These are phyloP conservation scores for Aplochiton taeniatus DNA, from an alignment of 2,797 vertebrate genomes.

Conservation along the genomic window DNA sequence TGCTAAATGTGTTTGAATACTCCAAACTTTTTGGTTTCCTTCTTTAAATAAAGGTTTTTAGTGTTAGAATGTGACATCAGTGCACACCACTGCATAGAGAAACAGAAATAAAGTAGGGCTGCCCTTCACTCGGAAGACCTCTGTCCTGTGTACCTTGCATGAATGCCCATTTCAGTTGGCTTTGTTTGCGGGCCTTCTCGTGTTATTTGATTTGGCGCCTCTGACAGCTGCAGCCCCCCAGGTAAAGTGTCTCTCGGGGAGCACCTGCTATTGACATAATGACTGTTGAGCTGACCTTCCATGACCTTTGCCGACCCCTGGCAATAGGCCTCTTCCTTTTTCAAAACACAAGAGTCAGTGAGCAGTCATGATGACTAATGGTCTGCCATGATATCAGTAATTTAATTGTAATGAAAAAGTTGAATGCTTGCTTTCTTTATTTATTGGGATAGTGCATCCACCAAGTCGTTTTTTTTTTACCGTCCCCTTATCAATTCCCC, in stretches of 20 bases:
- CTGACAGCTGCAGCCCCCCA: background rate
- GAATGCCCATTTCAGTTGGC: background rate
- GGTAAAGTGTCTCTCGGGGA: background rate
- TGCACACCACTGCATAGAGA: too few species aligned
- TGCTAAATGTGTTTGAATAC: too few species aligned
- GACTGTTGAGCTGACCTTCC: background rate
- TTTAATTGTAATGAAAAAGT: too few species aligned
- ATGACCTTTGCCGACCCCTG: background rate
- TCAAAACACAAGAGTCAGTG: background rate
- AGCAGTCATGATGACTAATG: conserved; percentile 25
- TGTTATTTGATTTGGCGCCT: background rate
- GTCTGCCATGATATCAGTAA: background rate
- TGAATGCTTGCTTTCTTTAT: too few species aligned
- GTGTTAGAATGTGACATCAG: too few species aligned
- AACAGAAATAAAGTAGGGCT: too few species aligned
- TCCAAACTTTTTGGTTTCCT: too few species aligned
- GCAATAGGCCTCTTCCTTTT: background rate
- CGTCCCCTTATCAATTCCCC: too few species aligned
- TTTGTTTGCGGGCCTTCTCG: background rate
- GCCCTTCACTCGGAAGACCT: background rate
- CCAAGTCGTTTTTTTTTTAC: too few species aligned
- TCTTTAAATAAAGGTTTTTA: too few species aligned
- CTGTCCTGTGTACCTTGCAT: background rate
- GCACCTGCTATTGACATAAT: background rate
- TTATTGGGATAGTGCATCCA: too few species aligned